phyloP scores from a whole-genome alignment of 2,888 invertebrate species.

The Drosophila nr. medialis region DNA sequence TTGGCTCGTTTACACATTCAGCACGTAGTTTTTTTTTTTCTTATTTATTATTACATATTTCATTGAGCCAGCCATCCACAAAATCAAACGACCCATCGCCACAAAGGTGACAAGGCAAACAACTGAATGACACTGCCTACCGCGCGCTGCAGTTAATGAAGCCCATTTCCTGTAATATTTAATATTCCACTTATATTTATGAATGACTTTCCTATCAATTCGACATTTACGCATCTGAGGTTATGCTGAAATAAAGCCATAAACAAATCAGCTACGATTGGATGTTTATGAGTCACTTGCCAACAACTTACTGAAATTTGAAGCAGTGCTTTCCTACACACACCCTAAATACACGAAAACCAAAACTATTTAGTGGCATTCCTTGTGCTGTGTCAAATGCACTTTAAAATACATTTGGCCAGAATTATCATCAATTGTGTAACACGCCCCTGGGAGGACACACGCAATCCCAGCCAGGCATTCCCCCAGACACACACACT shows the following conservation, averaged over 20 bases:
- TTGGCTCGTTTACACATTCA: conserved; percentile 49
- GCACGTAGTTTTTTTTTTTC: conserved; percentile 52
- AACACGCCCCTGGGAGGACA: conserved; percentile 41
- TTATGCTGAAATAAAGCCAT: conserved; percentile 13
- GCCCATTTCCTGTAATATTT: conserved; percentile 59
- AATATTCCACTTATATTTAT: conserved; percentile 9
- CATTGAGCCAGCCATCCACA: conserved; percentile 34
- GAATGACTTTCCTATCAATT: conserved; percentile 51
- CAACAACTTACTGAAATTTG: conserved; percentile 26
- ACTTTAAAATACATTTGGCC: conserved; percentile 62
- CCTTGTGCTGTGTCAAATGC: conserved; percentile 36
- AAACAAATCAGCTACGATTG: conserved; percentile 45
- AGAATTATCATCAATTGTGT: conserved; percentile 43
- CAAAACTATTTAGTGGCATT: conserved; percentile 43
- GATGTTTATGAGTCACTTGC: conserved; percentile 23
- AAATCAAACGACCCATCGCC: conserved; percentile 34
- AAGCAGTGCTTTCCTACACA: not conserved
- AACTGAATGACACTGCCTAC: conserved; percentile 29
- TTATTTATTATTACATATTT: conserved; percentile 1
- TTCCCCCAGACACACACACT: conserved; percentile 5
- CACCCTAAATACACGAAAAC: not conserved
- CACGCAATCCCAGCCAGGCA: conserved; percentile 54
- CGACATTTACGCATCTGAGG: not conserved
- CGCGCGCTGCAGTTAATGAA: conserved; percentile 43
- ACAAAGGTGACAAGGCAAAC: conserved; percentile 15